Evolutionary conservation across 2,797 vertebrate species (phyloP), one percentile per base, ranked within the genome.

Genomic region (Linurgus olivaceus): DNA sequence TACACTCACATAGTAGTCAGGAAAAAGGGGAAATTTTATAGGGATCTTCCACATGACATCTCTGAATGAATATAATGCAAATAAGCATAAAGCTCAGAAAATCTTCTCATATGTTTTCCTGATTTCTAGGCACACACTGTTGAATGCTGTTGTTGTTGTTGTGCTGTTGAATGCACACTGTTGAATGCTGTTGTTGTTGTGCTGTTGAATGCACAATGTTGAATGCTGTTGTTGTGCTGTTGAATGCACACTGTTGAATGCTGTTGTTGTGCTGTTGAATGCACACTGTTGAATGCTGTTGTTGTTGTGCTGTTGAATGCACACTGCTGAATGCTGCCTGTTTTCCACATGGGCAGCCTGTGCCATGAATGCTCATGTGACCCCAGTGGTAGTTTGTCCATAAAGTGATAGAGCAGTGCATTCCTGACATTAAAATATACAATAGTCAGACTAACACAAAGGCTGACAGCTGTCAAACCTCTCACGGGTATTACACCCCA

Each of bases 311-410:
- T 52, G 29, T 31, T 52, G 51, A 52, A 52, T 31, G 50, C 50
- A 8, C 26, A 38, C 8, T 38, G 42, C 5, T 37, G 37, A 38
- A 14, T 38, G 37, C 59, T 66, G 48, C 21, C 25, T 35, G 44
- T 44, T 62, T 68, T 50, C 33, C 48, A 24, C 14, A 5, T 12
- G 48, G 11, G 29, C 28, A 57, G 20, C n/a, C n/a, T 0, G 0
- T 55, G 42, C 48, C 75, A 68, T 0, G 1, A 33, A 35, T 7
- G 50, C 25, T 28, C 16, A 80, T 21, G 19, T 80, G 75, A 47
- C 57, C 26, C 9, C 62, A n/a, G 16, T 15, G 50, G 26, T 25
- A 74, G 25, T 58, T 52, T 63, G 50, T 47, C 26, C 70, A 70
- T n/a, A 5, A 28, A 63, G 33, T 9, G 33, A 51, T 5, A n/a